phyloP scores from a whole-genome alignment of 2,797 vertebrate genomes.

The Podarcis siculus region DNA sequence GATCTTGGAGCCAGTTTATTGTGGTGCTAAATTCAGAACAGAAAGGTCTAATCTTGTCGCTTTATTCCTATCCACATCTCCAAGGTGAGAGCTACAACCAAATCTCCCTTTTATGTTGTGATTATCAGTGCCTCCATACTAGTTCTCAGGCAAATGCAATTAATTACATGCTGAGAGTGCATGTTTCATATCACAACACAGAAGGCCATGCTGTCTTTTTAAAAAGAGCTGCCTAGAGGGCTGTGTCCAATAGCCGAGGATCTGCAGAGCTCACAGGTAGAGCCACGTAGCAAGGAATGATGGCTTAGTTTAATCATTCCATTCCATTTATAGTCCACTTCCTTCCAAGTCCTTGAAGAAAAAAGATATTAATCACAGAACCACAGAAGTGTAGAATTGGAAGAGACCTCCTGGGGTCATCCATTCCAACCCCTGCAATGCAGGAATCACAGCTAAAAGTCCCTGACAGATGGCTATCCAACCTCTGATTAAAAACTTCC shows the following conservation, averaged over 20 bases:
- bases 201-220: neutral
- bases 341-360: too few species aligned
- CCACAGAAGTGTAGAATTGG: too few species aligned
- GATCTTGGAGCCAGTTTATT: neutral
- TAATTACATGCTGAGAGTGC: neutral
- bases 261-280: neutral
- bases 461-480: too few species aligned
- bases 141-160: conserved; percentile 35
- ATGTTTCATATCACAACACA: neutral
- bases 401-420: too few species aligned
- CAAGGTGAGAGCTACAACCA: neutral
- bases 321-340: too few species aligned
- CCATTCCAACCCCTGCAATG: too few species aligned
- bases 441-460: too few species aligned
- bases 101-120: neutral
- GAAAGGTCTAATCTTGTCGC: neutral
- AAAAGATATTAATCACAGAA: too few species aligned
- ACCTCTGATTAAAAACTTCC: too few species aligned
- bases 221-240: conserved; percentile 18
- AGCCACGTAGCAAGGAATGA: too few species aligned
- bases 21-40: neutral
- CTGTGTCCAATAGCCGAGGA: neutral
- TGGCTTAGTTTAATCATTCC: too few species aligned
- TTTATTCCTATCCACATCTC: neutral
- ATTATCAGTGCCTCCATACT: conserved; percentile 12